Percentiles rank a stretch among this genome's conserved stretches.
Evolutionary conservation across 2,797 vertebrate genomes (phyloP).

Genomic region (Perodicticus potto): DNA sequence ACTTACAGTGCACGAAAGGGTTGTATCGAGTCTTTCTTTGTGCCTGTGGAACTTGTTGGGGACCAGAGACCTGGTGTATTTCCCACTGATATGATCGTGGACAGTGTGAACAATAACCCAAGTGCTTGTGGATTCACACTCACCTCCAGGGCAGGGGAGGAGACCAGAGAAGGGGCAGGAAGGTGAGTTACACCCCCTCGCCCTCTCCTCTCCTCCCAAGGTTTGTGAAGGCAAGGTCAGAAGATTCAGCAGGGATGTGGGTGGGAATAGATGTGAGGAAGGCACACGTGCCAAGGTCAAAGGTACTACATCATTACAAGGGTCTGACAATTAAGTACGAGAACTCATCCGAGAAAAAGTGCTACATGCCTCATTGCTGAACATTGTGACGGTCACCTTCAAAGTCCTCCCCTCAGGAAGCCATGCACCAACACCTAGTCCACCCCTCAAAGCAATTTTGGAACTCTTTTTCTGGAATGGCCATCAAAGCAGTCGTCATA

Average conservation of each 20-base stretch:
- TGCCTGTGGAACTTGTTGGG: not conserved
- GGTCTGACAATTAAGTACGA: no score
- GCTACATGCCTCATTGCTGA: no score
- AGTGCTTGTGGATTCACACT: not conserved
- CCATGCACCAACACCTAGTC: no score
- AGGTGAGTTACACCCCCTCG: not conserved
- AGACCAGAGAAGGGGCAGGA: not conserved
- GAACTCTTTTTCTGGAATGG: no score
- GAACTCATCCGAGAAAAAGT: no score
- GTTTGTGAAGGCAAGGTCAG: not conserved
- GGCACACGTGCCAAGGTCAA: not conserved
- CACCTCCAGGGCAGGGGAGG: fast-evolving
- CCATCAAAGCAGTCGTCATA: no score
- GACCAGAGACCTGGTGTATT: not conserved
- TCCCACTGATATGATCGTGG: not conserved
- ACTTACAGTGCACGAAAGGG: not conserved
- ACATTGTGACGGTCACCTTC: no score
- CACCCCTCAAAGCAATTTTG: no score
- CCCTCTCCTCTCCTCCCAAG: not conserved
- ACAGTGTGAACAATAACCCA: not conserved
- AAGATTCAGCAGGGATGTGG: not conserved
- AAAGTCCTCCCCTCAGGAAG: no score
- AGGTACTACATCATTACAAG: not conserved
- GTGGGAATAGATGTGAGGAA: not conserved
- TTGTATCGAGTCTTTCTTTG: not conserved